Conservation (phyloP, 2,113 vertebrate genomes). For the Melanocharis versteri region DNA sequence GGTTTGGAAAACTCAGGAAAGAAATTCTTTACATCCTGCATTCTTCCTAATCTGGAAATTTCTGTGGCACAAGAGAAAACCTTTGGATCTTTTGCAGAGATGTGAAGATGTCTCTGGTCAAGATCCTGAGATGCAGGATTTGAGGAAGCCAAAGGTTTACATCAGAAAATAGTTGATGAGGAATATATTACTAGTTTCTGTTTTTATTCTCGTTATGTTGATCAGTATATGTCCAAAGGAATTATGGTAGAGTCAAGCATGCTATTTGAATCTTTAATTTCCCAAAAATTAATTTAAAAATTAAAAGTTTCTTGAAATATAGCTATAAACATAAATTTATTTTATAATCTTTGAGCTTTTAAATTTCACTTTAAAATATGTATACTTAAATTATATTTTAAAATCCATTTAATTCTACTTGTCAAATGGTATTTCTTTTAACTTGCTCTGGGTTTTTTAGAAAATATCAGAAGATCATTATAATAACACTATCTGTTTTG, state of each 20-base stretch:
- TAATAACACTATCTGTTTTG: not conserved
- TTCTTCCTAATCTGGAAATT: not conserved
- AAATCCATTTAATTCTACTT: not conserved
- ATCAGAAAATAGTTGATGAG: not conserved
- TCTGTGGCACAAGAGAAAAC: not conserved
- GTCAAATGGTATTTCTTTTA: not conserved
- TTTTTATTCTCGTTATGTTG: not conserved
- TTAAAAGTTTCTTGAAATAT: not conserved
- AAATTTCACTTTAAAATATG: not conserved
- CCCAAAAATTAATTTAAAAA: not conserved
- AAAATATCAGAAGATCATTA: not conserved
- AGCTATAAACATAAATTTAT: not conserved
- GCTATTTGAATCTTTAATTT: not conserved
- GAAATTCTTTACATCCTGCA: not conserved
- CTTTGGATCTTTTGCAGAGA: not conserved
- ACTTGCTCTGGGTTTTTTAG: not conserved
- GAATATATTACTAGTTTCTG: not conserved
- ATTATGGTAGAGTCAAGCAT: not conserved
- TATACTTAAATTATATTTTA: not conserved
- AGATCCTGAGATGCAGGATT: not conserved
- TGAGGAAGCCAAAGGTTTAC: not conserved
- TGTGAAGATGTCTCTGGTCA: not conserved
- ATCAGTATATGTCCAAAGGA: not conserved
- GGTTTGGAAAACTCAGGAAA: not conserved
- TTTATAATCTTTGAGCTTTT: not conserved